Evolutionary conservation across 2,797 vertebrate genomes (phyloP), one percentile per base, ranked within the genome.

Genomic region (Xyrichtys novacula): DNA sequence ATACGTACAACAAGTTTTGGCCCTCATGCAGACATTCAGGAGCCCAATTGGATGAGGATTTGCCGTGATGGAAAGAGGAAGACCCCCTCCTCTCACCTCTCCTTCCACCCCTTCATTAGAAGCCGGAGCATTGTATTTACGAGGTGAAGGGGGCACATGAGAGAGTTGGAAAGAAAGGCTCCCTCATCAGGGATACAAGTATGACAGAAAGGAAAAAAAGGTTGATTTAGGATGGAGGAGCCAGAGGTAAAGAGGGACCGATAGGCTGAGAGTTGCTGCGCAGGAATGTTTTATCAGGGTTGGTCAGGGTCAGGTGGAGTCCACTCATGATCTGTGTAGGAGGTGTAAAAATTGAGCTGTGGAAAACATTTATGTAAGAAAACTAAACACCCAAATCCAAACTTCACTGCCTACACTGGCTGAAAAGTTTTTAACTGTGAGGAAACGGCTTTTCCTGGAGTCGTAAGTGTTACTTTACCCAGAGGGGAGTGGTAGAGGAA

Each of bases 11-110:
- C 28, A 31, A 66, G 54, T 49, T 59, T 48, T 65, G 36, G 66
- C 68, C 28, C 60, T 50, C 36, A 59, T 50, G 64, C 74, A 88
- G 83, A 88, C 86, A 62, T 60, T 38, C 32, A 65, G 85, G 85
- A 87, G 80, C 83, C 78, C 42, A 26, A 44, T 12, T 69, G 59
- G 64, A 78, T 2, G 15, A 77, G 55, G 53, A 68, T 55, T 81
- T 77, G 58, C 66, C 23, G 75, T 80, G 58, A 88, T 89, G 84
- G 83, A 90, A 88, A 89, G 58, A 82, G 78, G 72, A 86, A 81
- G 71, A 23, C 23, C 15, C 16, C 71, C 56, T 6, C 48, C 47
- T 40, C 23, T 16, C 19, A 16, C 25, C 7, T n/a, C 29, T 39
- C 28, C 50, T 62, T 80, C 26, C 76, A 83, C 71, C 49, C 50